Evolutionary conservation across 2,888 invertebrate genomes (phyloP), one percentile per base, ranked within the genome.

Genomic region (Endotricha flammealis): DNA sequence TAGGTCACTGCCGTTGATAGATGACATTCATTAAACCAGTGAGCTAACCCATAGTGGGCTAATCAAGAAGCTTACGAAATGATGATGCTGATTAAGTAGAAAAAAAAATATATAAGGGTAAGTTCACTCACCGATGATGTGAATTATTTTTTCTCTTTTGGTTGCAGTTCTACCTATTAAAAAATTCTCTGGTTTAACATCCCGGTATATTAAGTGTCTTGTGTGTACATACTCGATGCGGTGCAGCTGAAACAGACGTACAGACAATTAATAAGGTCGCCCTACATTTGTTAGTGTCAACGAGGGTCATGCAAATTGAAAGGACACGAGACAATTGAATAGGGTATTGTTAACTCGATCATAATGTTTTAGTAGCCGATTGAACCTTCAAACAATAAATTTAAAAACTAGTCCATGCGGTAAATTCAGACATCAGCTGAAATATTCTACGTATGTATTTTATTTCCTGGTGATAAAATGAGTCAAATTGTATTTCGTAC

Each of bases 161-260:
- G 95, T 96, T 82, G 96, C 95, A 88, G 95, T 94, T 88, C 98
- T 93, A 80, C 99, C 99, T 88, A 99, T 97, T 82, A 99, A 92
- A 90, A 99, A 99, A 90, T 99, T 99, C 88, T 99, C 99, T 64
- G 99, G 99, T 87, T 99, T 99, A 48, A 99, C 96, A 89, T 99
- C 99, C 71, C 99, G 92, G 88, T 98, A 99, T 88, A 99, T 99
- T 81, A 99, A 92, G 89, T 98, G 96, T 86, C 98, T 96, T 78
- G 96, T 95, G 90, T 99, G 99, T 71, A 99, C 99, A 90, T 97
- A 99, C 90, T 99, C 99, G 91, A 99, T 98, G 89, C 99, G 94
- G 88, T 96, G 94, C 87, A 98, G 91, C 97, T 97, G 90, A 55
- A 90, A 88, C 49, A 61, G 49, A 67, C 48, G 53, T 38, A 29